Evolutionary conservation across 2,113 vertebrate species (phyloP).

Genomic region (rabbit (Oryctolagus cuniculus)): DNA sequence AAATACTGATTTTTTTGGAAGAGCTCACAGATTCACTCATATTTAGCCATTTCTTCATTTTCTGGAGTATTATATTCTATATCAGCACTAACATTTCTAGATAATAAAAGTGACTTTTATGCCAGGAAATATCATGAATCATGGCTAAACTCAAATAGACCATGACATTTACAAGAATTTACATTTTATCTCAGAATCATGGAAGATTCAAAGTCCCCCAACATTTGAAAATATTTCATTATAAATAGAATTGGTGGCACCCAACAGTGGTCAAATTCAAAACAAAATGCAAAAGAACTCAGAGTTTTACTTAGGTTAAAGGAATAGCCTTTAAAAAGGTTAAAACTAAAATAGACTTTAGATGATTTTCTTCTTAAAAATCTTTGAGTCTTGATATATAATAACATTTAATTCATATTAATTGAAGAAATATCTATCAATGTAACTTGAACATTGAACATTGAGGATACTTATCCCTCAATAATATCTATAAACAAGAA

Average conservation of each 20-base stretch:
- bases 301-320: neutral
- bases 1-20: constrained; percentile 22
- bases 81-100: neutral
- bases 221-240: constrained; percentile 40
- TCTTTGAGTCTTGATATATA: neutral
- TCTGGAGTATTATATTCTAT: neutral
- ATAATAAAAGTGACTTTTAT: constrained; percentile 48
- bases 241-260: neutral
- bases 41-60: constrained; percentile 24
- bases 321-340: neutral
- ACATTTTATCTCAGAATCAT: constrained; percentile 39
- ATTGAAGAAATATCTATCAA: neutral
- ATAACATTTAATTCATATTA: neutral
- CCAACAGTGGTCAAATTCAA: constrained; percentile 7
- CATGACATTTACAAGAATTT: constrained; percentile 28
- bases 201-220: neutral
- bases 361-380: constrained; percentile 1
- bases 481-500: constrained; percentile 1
- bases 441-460: neutral
- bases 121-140: constrained; percentile 12
- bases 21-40: neutral
- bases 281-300: constrained; percentile 14
- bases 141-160: constrained; percentile 43
- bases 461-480: neutral
- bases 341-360: neutral